These are phyloP conservation scores for Bradypus variegatus DNA, from an alignment of 2,797 vertebrate species.

Conservation along the genomic window DNA sequence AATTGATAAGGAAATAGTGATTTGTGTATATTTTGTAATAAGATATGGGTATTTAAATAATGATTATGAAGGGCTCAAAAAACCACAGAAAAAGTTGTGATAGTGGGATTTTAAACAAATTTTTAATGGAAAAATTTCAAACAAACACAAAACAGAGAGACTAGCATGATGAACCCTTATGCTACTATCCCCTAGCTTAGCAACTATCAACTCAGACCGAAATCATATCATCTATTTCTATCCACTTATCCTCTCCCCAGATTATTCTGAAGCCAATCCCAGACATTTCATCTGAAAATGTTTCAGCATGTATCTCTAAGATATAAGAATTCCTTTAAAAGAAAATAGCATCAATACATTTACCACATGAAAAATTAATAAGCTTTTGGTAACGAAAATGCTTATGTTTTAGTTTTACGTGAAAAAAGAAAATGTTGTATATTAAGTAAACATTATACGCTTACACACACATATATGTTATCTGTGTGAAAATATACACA, in stretches of 20 bases:
- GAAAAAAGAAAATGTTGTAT: not conserved
- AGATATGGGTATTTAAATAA: not conserved
- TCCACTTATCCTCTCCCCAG: not conserved
- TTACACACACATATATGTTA: no score
- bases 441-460: not conserved
- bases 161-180: not conserved
- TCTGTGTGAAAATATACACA: not conserved
- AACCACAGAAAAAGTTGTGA: not conserved
- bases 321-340: not conserved
- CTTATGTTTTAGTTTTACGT: not conserved
- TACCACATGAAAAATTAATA: not conserved
- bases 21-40: conserved; percentile 1
- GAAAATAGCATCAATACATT: not conserved
- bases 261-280: not conserved
- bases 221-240: not conserved
- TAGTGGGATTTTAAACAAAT: not conserved
- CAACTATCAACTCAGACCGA: not conserved
- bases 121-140: not conserved
- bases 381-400: not conserved
- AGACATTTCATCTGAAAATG: conserved; percentile 14
- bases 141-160: not conserved
- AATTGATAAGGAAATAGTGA: not conserved
- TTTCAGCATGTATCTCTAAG: not conserved
- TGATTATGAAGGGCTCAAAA: not conserved
- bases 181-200: not conserved